These are phyloP conservation scores for Anastatus disparis DNA, from an alignment of 1,140 invertebrate genomes.

Conservation along the genomic window DNA sequence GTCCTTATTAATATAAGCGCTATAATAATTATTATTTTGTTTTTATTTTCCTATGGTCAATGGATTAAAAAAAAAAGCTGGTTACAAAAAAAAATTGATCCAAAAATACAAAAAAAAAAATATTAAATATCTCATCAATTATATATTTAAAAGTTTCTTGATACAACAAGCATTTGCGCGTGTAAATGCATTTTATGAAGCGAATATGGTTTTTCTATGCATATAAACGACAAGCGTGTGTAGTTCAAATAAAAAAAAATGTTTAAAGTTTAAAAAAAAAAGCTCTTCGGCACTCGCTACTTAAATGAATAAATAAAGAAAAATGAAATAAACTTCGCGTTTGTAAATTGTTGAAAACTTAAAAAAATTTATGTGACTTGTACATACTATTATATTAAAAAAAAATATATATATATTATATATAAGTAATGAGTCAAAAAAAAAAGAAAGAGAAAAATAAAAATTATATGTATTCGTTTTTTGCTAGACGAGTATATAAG, in stretches of 20 bases:
- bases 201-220: background rate
- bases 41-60: too few species aligned
- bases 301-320: constrained; percentile 21
- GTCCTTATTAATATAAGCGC: too few species aligned
- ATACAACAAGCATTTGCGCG: too few species aligned
- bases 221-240: too few species aligned
- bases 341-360: constrained; percentile 40
- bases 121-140: too few species aligned
- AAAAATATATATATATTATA: background rate
- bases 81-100: too few species aligned
- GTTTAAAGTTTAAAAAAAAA: background rate
- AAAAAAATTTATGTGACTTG: constrained; percentile 38
- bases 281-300: constrained; percentile 33
- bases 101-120: too few species aligned
- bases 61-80: too few species aligned
- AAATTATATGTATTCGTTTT: constrained; percentile 23
- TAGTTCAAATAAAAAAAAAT: background rate
- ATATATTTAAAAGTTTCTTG: too few species aligned
- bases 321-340: background rate
- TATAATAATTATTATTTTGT: too few species aligned
- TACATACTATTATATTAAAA: constrained; percentile 25
- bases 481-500: background rate
- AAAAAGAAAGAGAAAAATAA: background rate
- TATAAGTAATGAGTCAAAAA: background rate
- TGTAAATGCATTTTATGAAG: background rate